Evolutionary conservation across 1,140 invertebrate species (phyloP).

Genomic region (Drosophila sp.): DNA sequence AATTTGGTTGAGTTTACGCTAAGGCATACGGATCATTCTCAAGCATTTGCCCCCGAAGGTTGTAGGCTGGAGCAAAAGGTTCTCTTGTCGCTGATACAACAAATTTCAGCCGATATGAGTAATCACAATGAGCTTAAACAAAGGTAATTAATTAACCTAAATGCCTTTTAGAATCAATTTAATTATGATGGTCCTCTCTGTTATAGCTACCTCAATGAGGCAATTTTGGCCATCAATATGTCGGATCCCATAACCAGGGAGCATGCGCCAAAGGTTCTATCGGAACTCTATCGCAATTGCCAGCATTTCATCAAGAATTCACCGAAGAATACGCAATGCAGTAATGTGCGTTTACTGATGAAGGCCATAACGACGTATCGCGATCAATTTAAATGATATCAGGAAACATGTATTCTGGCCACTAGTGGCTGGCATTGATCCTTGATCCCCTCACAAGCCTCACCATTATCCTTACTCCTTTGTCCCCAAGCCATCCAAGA

Average conservation of each 20-base stretch:
- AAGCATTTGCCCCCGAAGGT: constrained; percentile 88
- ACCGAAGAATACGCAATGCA: constrained; percentile 87
- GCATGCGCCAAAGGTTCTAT: constrained; percentile 91
- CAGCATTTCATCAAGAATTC: constrained; percentile 87
- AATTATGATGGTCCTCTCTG: constrained; percentile 20
- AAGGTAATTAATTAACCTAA: constrained; percentile 85
- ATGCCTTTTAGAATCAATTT: constrained; percentile 41
- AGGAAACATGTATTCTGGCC: constrained; percentile 45
- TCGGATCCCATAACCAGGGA: constrained; percentile 90
- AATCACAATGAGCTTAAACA: constrained; percentile 94
- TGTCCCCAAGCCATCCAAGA: constrained; percentile 12
- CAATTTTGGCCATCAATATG: constrained; percentile 91
- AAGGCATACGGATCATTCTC: constrained; percentile 89
- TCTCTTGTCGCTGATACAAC: constrained; percentile 95
- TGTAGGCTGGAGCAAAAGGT: constrained; percentile 92
- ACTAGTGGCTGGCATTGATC: constrained; percentile 56
- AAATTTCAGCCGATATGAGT: constrained; percentile 93
- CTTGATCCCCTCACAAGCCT: constrained; percentile 8
- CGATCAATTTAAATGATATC: constrained; percentile 80
- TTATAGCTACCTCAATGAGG: constrained; percentile 93
- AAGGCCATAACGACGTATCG: constrained; percentile 88
- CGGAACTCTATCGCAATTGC: constrained; percentile 90
- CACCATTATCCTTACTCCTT: neutral
- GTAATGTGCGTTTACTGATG: constrained; percentile 90
- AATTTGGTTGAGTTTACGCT: constrained; percentile 92